Percentiles rank a stretch among this genome's conserved stretches.
phyloP scores from a whole-genome alignment of 2,888 invertebrate genomes.

The Pyrrhosoma nymphula region DNA sequence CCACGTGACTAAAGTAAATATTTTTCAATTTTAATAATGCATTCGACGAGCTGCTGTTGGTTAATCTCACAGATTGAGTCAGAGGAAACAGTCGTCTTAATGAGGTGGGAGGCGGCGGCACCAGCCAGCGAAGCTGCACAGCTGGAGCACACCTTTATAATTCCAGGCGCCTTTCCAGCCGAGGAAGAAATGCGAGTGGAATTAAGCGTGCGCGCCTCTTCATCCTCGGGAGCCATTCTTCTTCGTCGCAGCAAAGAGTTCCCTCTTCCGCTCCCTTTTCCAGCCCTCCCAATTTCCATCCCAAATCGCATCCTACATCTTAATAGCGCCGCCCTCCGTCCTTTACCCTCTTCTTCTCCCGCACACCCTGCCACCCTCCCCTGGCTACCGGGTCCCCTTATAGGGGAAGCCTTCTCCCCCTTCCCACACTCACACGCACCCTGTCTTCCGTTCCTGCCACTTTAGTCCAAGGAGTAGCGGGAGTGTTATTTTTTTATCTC shows the following conservation, averaged over 20 bases:
- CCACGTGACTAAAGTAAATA: too few species aligned
- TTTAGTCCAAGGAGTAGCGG: not conserved
- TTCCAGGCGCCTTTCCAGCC: not conserved
- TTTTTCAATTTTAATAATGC: too few species aligned
- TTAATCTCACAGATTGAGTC: too few species aligned
- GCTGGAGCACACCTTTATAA: not conserved
- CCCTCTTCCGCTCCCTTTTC: not conserved
- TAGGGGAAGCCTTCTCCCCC: not conserved
- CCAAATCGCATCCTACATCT: conserved; percentile 23
- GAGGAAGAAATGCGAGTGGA: not conserved
- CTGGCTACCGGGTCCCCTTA: too few species aligned
- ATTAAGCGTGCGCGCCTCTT: not conserved
- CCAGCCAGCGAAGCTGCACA: too few species aligned
- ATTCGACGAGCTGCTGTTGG: too few species aligned
- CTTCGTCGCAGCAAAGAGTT: not conserved
- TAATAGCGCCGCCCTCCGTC: not conserved
- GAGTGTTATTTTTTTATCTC: too few species aligned
- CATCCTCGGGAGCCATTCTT: not conserved
- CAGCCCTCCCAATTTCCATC: conserved; percentile 48
- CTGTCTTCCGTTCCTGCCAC: not conserved
- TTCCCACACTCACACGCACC: not conserved
- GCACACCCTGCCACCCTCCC: not conserved
- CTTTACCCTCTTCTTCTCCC: not conserved
- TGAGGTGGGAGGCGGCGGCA: too few species aligned
- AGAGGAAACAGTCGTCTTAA: too few species aligned